Conservation (phyloP, 2,888 invertebrate genomes). For the Polymixis flavicincta region DNA sequence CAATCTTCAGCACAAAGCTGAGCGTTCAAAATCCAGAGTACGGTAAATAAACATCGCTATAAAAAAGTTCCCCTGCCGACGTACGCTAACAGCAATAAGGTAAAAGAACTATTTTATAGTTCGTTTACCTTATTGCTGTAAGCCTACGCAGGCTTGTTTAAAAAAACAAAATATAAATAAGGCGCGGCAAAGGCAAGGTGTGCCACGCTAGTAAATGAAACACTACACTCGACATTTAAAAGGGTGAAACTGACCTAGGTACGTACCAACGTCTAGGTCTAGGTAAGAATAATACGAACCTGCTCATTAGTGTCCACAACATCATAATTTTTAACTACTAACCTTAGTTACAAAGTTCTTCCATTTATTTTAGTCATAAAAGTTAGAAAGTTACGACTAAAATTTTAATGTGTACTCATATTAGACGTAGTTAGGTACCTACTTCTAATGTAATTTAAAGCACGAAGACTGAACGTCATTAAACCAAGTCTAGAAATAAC, state of each 20-base stretch:
- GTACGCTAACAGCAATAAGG: too few species aligned
- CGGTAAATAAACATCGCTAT: not conserved
- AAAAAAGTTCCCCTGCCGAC: not conserved
- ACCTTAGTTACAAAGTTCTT: conserved; percentile 55
- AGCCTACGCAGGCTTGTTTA: not conserved
- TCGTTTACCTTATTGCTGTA: too few species aligned
- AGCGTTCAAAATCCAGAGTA: not conserved
- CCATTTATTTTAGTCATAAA: conserved; percentile 52
- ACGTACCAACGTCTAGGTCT: not conserved
- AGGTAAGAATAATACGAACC: conserved; percentile 40
- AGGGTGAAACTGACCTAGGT: conserved; percentile 17
- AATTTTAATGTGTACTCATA: conserved; percentile 50
- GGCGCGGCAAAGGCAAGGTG: conserved; percentile 13
- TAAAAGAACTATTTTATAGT: not conserved
- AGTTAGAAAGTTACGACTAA: conserved; percentile 45
- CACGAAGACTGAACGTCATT: conserved; percentile 32
- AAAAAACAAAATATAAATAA: not conserved
- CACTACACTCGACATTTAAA: conserved; percentile 23
- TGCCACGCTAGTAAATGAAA: conserved; percentile 26
- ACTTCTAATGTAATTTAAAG: conserved; percentile 35
- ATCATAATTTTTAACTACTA: conserved; percentile 57
- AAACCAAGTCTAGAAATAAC: conserved; percentile 22
- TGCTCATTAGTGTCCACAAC: conserved; percentile 48
- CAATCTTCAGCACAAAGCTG: not conserved
- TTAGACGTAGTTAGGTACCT: conserved; percentile 19